Evolutionary conservation across 2,888 invertebrate species (phyloP).

Genomic region (Bombylius major): DNA sequence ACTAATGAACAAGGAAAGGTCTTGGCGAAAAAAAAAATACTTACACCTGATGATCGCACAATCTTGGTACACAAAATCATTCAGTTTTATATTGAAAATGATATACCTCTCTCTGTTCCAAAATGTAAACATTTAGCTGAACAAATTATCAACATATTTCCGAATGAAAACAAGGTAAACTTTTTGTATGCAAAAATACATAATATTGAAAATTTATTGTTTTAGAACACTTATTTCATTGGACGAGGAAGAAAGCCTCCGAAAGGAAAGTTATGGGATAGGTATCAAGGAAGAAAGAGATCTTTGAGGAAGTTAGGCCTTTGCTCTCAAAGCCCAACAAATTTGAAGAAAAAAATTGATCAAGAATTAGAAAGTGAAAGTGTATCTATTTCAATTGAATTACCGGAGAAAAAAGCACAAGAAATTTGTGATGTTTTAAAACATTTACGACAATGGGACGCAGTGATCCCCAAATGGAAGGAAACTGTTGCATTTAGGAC

Average conservation of each 20-base stretch:
- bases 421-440: background rate
- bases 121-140: conserved; percentile 5
- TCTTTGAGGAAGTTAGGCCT: background rate
- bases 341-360: background rate
- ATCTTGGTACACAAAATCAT: conserved; percentile 9
- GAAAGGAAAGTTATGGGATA: background rate
- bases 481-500: background rate
- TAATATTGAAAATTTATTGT: background rate
- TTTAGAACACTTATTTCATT: background rate
- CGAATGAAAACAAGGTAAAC: conserved; percentile 9
- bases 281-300: background rate
- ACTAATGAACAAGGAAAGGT: conserved; percentile 4
- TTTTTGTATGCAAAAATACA: background rate
- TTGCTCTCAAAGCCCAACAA: background rate
- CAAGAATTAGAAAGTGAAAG: background rate
- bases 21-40: background rate
- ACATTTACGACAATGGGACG: background rate
- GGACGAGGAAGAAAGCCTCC: background rate
- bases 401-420: background rate
- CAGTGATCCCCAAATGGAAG: background rate
- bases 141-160: conserved; percentile 11
- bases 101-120: background rate
- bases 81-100: conserved; percentile 7
- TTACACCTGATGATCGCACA: conserved; percentile 6
- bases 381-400: background rate